Base-by-base conservation (phyloP, 2,888 invertebrate species). In the Merodon equestris region DNA sequence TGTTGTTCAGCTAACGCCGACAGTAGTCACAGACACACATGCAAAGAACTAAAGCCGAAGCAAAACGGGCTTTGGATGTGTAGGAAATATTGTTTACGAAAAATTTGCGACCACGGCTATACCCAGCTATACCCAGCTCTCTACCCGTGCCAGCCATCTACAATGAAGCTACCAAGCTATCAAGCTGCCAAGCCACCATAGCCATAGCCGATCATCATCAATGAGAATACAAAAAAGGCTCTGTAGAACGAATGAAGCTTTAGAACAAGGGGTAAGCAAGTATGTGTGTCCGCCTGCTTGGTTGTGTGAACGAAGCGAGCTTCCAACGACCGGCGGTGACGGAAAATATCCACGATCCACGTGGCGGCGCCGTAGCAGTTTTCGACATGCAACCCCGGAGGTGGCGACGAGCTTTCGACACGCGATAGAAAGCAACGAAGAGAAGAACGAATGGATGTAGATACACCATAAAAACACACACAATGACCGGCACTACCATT, bases 121-220 rank as follows among this genome's bases (percentile, higher is more conserved):
- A 27, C 27, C 27, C 27, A 27, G 27, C 27, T 27, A 27, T 27
- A 27, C 27, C 3, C 27, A 27, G 27, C 27, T 27, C n/a, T n/a
- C 27, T 27, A 27, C 27, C 27, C 27, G 27, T 27, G 7, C 3
- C 27, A 27, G 2, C 27, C 27, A 27, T 7, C 2, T 27, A 27
- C 27, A 27, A 27, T 27, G 27, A 27, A 27, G 27, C 27, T 27
- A 27, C 7, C 27, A 27, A 27, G 27, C 27, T 27, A 27, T n/a
- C 27, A 27, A 2, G 2, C 2, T 27, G 7, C 27, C 27, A 27
- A 27, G 27, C 3, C 27, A 27, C 3, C 27, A 27, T 4, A 74
- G 64, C 63, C n/a, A n/a, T n/a, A n/a, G 27, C 27, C 27, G 27
- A 27, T 27, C 74, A 79, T 79, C 79, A 79, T 79, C 74, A 79